phyloP scores from a whole-genome alignment of 2,113 vertebrate species.

The Hassar affinis region DNA sequence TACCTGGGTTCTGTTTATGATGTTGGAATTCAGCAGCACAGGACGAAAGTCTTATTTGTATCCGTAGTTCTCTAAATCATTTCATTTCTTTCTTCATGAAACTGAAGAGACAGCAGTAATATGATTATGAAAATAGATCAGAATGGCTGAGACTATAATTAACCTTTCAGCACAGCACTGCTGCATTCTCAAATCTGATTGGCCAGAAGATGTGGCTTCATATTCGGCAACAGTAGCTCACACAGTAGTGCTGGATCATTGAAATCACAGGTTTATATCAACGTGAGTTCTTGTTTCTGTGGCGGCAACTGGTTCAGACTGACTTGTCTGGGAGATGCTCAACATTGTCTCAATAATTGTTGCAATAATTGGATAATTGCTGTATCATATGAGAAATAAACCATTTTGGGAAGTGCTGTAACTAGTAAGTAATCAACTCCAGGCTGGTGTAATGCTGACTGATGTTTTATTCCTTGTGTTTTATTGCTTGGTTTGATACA shows the following conservation, averaged over 20 bases:
- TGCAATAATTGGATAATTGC: too few species aligned
- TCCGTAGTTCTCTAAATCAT: not conserved
- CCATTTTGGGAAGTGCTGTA: too few species aligned
- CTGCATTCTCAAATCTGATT: not conserved
- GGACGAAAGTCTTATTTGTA: not conserved
- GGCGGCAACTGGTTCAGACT: too few species aligned
- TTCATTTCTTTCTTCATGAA: not conserved
- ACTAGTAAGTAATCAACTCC: too few species aligned
- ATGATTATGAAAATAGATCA: not conserved
- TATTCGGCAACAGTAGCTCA: not conserved
- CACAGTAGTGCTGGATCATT: not conserved
- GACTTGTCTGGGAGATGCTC: too few species aligned
- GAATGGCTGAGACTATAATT: not conserved
- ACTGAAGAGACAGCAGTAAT: not conserved
- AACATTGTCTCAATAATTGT: too few species aligned
- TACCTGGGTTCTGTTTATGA: not conserved
- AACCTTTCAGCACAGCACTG: not conserved
- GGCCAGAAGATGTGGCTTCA: not conserved
- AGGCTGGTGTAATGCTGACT: too few species aligned
- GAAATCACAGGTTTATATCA: not conserved
- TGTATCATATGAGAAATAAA: too few species aligned
- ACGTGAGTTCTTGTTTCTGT: too few species aligned
- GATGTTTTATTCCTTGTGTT: too few species aligned
- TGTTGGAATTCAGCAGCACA: not conserved
- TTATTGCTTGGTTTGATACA: too few species aligned